Base-by-base conservation (phyloP, 2,113 vertebrate species). In the Phocoena phocoena region DNA sequence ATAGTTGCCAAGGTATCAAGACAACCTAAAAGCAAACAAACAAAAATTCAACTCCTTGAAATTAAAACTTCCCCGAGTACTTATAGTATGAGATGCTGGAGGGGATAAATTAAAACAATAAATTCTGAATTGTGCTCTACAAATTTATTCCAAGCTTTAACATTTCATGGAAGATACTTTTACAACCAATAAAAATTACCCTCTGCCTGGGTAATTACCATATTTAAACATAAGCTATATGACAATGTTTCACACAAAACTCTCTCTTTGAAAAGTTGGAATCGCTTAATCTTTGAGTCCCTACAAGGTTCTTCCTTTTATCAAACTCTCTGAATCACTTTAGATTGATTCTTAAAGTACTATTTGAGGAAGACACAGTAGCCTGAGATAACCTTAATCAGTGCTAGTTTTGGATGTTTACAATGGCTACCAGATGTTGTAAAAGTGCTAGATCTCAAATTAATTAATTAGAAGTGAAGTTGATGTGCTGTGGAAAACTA, bases 1-100 rank as follows among this genome's bases (percentile, higher is more conserved):
- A 99, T 99, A 97, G 99, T 99, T 88, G 99, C 99, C 98, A 99
- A 98, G 9, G 99, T 99, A 98, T 99, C 99, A 97, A 99, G 98
- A 97, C 99, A 99, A 98, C 99, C 99, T 99, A 95, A 93, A 98
- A 97, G 96, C 93, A 63, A 65, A 96, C 95, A 98, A 89, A 5
- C 3, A 71, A 97, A 95, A 90, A 92, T 5, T 90, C 11, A 97
- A 60, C 11, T 81, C 63, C 71, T 95, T 33, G 91, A 58, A 91
- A 85, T 76, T 26, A 92, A 53, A 83, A 44, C 33, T 70, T 67
- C 23, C 31, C 55, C 47, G 20, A 55, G 5, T 41, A 82, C 12
- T 76, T 8, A 65, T 44, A 15, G 23, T 44, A 89, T 70, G 44
- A 73, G 70, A 90, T 38, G 18, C 21, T 77, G 17, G 2, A 50